Base-by-base conservation (phyloP, 1,140 invertebrate genomes). In the Drosophila rufa region DNA sequence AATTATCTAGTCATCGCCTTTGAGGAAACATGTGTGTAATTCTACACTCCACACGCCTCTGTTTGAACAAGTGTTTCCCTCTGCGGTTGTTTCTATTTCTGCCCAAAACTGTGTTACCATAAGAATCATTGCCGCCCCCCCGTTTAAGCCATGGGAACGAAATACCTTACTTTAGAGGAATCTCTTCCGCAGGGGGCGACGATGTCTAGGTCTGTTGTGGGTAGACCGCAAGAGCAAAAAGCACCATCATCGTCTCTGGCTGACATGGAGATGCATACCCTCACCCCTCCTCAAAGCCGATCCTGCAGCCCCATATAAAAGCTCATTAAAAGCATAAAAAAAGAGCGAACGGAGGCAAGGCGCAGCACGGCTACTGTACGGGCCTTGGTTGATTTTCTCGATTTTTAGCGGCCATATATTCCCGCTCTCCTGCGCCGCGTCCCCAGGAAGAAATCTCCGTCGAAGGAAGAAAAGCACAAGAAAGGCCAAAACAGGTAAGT, bases 321-420 rank as follows among this genome's bases (percentile, higher is more conserved):
- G 85, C 79, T 85, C 85, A 90, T 90, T 89, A 91, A 90, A 90
- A 90, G 75, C 82, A 81, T 79, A 76, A 90, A 84, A 87, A 79
- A 83, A 82, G 75, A 65, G 57, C 62, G 60, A 45, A 47, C 45
- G 46, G 58, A 53, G 36, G n/a, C 47, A 66, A 65, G 62, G 78
- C 85, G 78, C 85, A 77, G 79, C 85, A 25, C 22, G 71, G 85
- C 85, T 90, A 91, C 85, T 90, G 85, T 90, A 82, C 75, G 79
- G 86, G 48, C 80, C 89, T 90, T 90, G 85, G 85, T 85, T 90
- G 79, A 82, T 90, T 90, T 90, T 79, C 27, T 90, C 71, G 79
- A 85, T 90, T 90, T 90, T 80, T 57, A 60, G 53, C 56, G 30
- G 38, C 69, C 55, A 73, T 59, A 71, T n/a, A 40, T 14, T 14